Conservation (phyloP, 2,113 vertebrate genomes). For the Bagarius yarrelli region DNA sequence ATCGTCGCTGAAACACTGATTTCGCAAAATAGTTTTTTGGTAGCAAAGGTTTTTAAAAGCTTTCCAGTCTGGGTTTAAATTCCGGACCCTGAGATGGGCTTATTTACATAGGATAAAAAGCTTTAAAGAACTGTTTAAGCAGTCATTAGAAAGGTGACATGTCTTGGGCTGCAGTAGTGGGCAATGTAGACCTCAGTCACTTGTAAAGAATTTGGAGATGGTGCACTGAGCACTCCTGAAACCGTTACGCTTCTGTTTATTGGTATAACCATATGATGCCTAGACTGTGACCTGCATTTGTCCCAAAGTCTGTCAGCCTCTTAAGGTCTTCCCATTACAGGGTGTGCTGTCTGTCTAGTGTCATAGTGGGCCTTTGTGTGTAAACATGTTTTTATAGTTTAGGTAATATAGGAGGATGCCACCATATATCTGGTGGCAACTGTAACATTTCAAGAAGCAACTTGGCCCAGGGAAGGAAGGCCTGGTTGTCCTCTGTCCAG, state of each 20-base stretch:
- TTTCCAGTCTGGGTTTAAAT: conserved; percentile 47
- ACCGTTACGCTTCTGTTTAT: conserved; percentile 15
- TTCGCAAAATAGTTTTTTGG: conserved; percentile 51
- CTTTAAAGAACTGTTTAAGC: conserved; percentile 65
- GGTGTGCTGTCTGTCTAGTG: conserved; percentile 37
- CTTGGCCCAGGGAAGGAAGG: not conserved
- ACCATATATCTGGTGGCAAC: conserved; percentile 20
- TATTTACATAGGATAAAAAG: conserved; percentile 63
- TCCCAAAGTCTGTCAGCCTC: conserved; percentile 35
- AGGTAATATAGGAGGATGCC: conserved; percentile 16
- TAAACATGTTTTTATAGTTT: conserved; percentile 14
- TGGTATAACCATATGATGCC: conserved; percentile 19
- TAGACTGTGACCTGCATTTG: conserved; percentile 34
- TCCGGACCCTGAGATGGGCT: conserved; percentile 59
- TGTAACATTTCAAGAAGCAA: conserved; percentile 26
- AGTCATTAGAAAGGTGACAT: conserved; percentile 32
- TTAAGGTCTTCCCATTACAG: conserved; percentile 48
- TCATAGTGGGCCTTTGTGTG: not conserved
- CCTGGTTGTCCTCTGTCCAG: conserved; percentile 18
- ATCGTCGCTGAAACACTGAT: conserved; percentile 68
- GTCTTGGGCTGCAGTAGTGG: conserved; percentile 23
- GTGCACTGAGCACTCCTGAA: conserved; percentile 10
- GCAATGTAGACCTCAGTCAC: conserved; percentile 30
- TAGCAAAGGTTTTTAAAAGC: conserved; percentile 39
- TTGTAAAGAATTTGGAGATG: conserved; percentile 20